Conservation (phyloP, 2,888 invertebrate genomes). For the Tubiluchus corallicola region DNA sequence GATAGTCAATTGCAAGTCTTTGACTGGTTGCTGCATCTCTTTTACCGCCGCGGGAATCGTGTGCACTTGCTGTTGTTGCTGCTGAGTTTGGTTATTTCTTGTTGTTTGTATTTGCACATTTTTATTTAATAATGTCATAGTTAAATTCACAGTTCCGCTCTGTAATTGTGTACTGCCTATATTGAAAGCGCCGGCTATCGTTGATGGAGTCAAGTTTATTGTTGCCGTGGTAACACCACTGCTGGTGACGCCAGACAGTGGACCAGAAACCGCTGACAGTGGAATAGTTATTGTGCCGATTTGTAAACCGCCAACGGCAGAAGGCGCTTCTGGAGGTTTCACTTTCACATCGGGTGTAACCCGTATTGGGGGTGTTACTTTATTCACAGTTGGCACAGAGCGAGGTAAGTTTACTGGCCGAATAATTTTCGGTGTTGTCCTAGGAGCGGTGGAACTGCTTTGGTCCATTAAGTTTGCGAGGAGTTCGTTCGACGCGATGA, state of each 20-base stretch:
- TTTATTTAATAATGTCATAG: not conserved
- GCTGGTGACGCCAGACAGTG: not conserved
- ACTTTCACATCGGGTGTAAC: not conserved
- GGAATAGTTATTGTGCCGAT: conserved; percentile 1
- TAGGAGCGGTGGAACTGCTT: not conserved
- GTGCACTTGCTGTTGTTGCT: too few species aligned
- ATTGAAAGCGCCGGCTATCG: not conserved
- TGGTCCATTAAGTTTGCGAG: too few species aligned
- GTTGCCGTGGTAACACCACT: not conserved
- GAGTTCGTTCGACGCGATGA: too few species aligned
- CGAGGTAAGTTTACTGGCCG: too few species aligned
- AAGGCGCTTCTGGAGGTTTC: not conserved
- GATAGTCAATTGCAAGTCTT: too few species aligned
- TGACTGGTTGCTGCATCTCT: not conserved
- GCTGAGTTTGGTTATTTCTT: too few species aligned
- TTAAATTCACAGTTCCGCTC: not conserved
- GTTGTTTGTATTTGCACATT: not conserved
- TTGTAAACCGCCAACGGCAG: not conserved
- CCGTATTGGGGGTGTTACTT: not conserved
- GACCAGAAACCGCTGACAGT: not conserved
- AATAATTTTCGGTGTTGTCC: not conserved
- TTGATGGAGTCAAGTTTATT: not conserved
- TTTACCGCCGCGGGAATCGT: not conserved
- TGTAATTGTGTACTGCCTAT: not conserved
- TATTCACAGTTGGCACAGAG: too few species aligned